Evolutionary conservation across 1,140 invertebrate species (phyloP).

Genomic region (Penaeus indicus): DNA sequence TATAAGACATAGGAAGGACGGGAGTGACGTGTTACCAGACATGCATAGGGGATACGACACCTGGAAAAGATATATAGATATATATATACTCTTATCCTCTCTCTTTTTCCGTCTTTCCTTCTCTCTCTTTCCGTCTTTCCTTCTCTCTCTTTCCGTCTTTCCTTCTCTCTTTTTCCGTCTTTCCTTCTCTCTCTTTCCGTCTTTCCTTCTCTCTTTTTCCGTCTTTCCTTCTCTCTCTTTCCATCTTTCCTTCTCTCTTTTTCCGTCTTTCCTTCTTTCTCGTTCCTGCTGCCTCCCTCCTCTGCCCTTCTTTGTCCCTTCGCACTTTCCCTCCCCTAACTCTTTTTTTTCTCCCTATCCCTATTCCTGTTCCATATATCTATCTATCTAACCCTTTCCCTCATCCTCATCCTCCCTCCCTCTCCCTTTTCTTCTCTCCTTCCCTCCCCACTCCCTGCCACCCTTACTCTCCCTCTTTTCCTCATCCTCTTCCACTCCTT

Average conservation of each 20-base stretch:
- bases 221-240: background rate
- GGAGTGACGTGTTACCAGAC: no score
- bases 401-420: background rate
- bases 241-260: background rate
- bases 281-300: background rate
- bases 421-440: background rate
- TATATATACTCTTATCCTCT: no score
- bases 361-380: background rate
- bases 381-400: background rate
- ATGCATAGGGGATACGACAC: no score
- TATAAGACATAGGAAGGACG: no score
- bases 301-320: background rate
- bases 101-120: background rate
- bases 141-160: background rate
- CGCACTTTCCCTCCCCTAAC: background rate
- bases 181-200: background rate
- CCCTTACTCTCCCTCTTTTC: background rate
- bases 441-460: background rate
- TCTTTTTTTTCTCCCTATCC: slow-evolving; percentile 2
- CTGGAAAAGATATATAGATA: no score
- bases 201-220: background rate
- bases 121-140: background rate
- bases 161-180: background rate
- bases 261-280: background rate
- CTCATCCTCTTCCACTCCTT: slow-evolving; percentile 19